Percentiles rank a stretch among this genome's conserved stretches.
Conservation (phyloP, 2,797 vertebrate species). For the Brotula barbata region DNA sequence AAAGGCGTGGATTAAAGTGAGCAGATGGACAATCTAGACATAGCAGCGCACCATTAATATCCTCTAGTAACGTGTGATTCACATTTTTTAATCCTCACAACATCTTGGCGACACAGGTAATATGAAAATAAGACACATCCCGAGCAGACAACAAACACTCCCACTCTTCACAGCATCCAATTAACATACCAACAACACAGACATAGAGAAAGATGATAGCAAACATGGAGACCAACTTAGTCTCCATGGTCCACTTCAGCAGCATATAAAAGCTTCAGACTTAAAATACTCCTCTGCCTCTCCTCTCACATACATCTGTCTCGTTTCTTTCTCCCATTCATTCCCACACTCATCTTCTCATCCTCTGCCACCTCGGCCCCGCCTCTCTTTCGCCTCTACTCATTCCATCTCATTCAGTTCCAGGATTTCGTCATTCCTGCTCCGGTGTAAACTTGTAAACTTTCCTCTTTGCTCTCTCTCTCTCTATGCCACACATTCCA, state of each 20-base stretch:
- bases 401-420: slow-evolving; percentile 34
- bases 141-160: not conserved
- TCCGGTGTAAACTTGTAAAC: slow-evolving; percentile 53
- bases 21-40: not conserved
- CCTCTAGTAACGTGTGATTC: slow-evolving; percentile 4
- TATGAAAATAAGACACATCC: slow-evolving; percentile 9
- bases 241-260: slow-evolving; percentile 26
- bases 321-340: too few relatives aligned
- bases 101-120: not conserved
- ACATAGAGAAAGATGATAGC: not conserved
- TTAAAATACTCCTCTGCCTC: slow-evolving; percentile 35
- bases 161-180: not conserved
- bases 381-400: slow-evolving; percentile 49
- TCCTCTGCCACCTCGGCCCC: slow-evolving; percentile 42
- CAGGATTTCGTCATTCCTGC: slow-evolving; percentile 42
- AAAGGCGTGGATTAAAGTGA: not conserved
- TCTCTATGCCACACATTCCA: slow-evolving; percentile 37
- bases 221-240: slow-evolving; percentile 16
- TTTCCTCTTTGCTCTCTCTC: slow-evolving; percentile 39
- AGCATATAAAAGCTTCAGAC: slow-evolving; percentile 44
- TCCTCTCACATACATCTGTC: slow-evolving; percentile 50
- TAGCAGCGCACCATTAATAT: not conserved
- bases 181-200: slow-evolving; percentile 11
- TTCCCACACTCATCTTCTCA: too few relatives aligned
- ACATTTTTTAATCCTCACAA: slow-evolving; percentile 1